phyloP scores from a whole-genome alignment of 2,797 vertebrate genomes.

The Psittacula derbiana region DNA sequence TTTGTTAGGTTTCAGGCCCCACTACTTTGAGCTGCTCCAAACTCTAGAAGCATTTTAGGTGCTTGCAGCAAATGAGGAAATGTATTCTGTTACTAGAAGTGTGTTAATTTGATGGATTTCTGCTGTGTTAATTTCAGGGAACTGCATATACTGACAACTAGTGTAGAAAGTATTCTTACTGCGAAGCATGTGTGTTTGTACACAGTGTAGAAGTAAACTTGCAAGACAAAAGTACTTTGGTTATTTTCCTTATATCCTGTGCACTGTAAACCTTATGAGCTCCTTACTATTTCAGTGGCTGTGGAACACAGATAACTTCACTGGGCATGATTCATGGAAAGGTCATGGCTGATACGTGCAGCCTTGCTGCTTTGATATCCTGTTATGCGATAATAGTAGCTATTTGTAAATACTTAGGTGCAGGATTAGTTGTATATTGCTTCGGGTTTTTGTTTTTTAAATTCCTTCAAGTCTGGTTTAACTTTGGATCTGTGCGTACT shows the following conservation, averaged over 20 bases:
- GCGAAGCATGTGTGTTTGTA: background rate
- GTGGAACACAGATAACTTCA: background rate
- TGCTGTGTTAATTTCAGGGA: background rate
- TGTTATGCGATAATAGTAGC: background rate
- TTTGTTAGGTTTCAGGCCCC: background rate
- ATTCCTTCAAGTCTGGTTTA: background rate
- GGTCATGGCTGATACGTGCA: conserved; percentile 12
- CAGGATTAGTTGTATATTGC: background rate
- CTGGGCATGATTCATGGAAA: conserved; percentile 5
- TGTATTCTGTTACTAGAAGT: background rate
- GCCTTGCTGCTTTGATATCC: conserved; percentile 25
- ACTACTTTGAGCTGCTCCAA: background rate
- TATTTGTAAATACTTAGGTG: background rate
- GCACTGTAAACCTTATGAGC: background rate
- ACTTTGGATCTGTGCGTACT: background rate
- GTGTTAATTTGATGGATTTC: background rate
- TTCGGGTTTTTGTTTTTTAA: background rate
- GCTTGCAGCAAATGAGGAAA: background rate
- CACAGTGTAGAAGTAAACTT: background rate
- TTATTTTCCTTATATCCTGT: background rate
- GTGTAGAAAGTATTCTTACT: background rate
- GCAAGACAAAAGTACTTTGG: background rate
- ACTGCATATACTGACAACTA: background rate
- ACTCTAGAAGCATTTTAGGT: background rate
- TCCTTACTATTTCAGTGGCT: background rate